phyloP scores from a whole-genome alignment of 2,888 invertebrate genomes.

The Eupithecia pulchellata region DNA sequence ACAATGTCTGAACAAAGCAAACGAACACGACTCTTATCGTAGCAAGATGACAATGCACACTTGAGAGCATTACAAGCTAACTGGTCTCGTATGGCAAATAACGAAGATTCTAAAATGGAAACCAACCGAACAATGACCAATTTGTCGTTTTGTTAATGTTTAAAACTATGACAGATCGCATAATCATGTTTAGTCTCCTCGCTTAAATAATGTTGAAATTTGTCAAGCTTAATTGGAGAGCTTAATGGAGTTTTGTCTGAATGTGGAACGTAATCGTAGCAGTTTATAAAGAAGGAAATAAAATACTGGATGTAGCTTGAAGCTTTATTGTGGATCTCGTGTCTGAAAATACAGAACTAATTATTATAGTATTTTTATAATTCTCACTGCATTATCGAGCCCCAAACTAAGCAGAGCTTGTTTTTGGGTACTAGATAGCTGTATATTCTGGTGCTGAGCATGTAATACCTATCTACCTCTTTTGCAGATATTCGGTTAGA shows the following conservation, averaged over 20 bases:
- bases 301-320: too few species aligned
- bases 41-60: background rate
- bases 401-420: background rate
- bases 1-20: constrained; percentile 15
- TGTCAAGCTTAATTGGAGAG: background rate
- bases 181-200: background rate
- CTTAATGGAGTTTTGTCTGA: background rate
- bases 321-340: too few species aligned
- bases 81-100: background rate
- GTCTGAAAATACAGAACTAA: too few species aligned
- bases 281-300: background rate
- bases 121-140: background rate
- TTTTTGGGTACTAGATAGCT: background rate
- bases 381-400: background rate
- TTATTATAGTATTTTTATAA: too few species aligned
- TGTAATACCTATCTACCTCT: too few species aligned
- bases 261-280: background rate
- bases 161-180: background rate
- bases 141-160: background rate
- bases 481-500: too few species aligned
- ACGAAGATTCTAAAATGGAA: background rate
- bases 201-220: background rate
- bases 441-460: background rate
- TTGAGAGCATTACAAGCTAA: background rate
- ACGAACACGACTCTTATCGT: background rate